A percentile compares a stretch with the other conserved stretches of the same genome.
phyloP scores from a whole-genome alignment of 1,140 invertebrate genomes.

The Cyrtorhinus lividipennis region DNA sequence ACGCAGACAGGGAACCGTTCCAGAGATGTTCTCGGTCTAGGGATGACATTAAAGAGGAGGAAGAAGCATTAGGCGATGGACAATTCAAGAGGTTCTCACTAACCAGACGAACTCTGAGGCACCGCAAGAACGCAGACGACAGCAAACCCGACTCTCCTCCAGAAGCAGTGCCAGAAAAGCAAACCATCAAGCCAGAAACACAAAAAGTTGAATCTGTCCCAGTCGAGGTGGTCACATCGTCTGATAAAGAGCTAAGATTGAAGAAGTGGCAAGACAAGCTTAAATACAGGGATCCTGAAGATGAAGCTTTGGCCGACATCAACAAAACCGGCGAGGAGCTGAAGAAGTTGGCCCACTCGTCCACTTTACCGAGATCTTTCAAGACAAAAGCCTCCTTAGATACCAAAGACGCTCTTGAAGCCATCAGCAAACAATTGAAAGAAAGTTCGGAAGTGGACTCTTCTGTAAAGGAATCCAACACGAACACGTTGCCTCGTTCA shows the following conservation, averaged over 20 bases:
- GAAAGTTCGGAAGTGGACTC: constrained; percentile 11
- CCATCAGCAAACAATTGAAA: constrained; percentile 19
- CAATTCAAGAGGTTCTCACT: constrained; percentile 75
- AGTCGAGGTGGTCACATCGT: constrained; percentile 28
- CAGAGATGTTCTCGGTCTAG: constrained; percentile 15
- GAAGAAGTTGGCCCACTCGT: constrained; percentile 29
- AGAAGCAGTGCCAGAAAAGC: constrained; percentile 37
- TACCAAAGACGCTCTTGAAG: constrained; percentile 19
- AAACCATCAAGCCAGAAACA: constrained; percentile 36
- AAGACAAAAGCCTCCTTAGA: constrained; percentile 23
- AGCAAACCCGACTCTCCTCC: constrained; percentile 30
- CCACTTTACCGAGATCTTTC: constrained; percentile 21
- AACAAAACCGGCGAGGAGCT: constrained; percentile 33
- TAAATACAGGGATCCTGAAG: constrained; percentile 28
- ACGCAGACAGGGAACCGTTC: neutral
- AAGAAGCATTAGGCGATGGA: constrained; percentile 33
- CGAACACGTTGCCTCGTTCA: constrained; percentile 21
- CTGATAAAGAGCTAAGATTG: constrained; percentile 42
- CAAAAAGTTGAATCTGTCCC: constrained; percentile 32
- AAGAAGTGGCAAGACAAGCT: constrained; percentile 47
- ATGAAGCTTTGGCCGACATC: constrained; percentile 31
- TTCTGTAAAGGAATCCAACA: constrained; percentile 7
- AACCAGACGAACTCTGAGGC: constrained; percentile 61
- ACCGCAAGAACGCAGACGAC: constrained; percentile 52
- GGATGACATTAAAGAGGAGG: constrained; percentile 23